A percentile compares a stretch with the other conserved stretches of the same genome.
These are phyloP conservation scores for Gopherus flavomarginatus DNA, from an alignment of 2,113 vertebrate species.

Conservation along the genomic window DNA sequence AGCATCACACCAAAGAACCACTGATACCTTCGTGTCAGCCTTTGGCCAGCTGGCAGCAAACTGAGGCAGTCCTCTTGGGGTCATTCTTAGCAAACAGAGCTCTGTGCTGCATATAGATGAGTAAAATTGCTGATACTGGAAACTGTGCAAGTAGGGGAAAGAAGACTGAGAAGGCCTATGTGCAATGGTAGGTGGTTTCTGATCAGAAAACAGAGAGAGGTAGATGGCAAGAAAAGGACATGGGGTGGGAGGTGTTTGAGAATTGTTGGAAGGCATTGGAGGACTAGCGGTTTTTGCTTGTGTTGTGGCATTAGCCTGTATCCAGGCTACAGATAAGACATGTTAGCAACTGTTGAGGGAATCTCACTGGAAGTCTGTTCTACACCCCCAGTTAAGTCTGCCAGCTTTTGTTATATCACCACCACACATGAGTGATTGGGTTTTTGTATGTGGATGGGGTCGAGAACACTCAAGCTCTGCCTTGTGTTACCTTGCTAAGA, in stretches of 20 bases:
- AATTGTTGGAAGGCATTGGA: not conserved
- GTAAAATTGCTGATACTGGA: not conserved
- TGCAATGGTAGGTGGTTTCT: constrained; percentile 34
- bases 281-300: not conserved
- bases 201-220: not conserved
- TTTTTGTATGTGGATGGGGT: not conserved
- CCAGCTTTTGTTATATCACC: not conserved
- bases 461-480: not conserved
- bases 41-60: not conserved
- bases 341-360: not conserved
- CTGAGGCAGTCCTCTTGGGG: constrained; percentile 16
- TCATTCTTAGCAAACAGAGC: constrained; percentile 56
- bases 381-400: not conserved
- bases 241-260: not conserved
- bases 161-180: not conserved
- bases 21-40: constrained; percentile 1
- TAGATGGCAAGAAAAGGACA: constrained; percentile 3
- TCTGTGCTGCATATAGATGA: constrained; percentile 11
- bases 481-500: too few species aligned
- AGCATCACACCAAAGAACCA: not conserved
- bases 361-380: not conserved
- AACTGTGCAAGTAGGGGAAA: not conserved
- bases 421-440: not conserved
- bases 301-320: not conserved
- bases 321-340: not conserved